Evolutionary conservation across 1,140 invertebrate genomes (phyloP).

Genomic region (Maconellicoccus hirsutus): DNA sequence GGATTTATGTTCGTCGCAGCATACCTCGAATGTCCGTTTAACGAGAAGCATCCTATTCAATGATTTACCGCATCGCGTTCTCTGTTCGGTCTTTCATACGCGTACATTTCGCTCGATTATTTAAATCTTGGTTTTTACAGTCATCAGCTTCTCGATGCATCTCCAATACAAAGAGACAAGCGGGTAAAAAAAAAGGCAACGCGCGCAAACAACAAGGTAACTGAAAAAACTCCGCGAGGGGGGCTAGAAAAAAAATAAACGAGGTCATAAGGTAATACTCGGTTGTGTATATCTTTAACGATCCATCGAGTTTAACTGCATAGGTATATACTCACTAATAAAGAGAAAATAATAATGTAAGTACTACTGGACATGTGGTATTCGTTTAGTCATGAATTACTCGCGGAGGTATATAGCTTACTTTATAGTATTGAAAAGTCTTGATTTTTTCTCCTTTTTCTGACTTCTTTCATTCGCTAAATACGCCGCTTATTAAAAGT

Average conservation of each 20-base stretch:
- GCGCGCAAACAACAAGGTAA: not conserved
- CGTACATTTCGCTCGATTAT: too few species aligned
- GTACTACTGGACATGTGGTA: slow-evolving; percentile 19
- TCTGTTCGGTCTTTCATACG: too few species aligned
- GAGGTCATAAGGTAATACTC: slow-evolving; percentile 19
- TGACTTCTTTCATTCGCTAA: too few species aligned
- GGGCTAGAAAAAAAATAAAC: slow-evolving; percentile 12
- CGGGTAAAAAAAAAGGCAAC: not conserved
- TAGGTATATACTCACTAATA: slow-evolving; percentile 3
- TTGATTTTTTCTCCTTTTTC: slow-evolving; percentile 7
- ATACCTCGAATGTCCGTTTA: too few species aligned
- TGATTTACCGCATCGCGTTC: too few species aligned
- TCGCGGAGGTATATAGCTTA: not conserved
- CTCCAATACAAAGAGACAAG: too few species aligned
- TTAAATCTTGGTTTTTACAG: too few species aligned
- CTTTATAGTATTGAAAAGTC: not conserved
- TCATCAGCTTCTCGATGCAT: too few species aligned
- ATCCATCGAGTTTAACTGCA: slow-evolving; percentile 1
- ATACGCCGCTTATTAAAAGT: slow-evolving; percentile 11
- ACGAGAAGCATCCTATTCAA: too few species aligned
- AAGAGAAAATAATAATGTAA: slow-evolving; percentile 21
- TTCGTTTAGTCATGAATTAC: slow-evolving; percentile 20
- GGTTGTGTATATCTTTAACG: slow-evolving; percentile 11
- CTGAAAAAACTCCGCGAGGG: too few species aligned
- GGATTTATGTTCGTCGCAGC: too few species aligned